Percentiles rank a stretch among this genome's conserved stretches.
phyloP scores from a whole-genome alignment of 2,888 invertebrate genomes.

The Notodonta dromedarius region DNA sequence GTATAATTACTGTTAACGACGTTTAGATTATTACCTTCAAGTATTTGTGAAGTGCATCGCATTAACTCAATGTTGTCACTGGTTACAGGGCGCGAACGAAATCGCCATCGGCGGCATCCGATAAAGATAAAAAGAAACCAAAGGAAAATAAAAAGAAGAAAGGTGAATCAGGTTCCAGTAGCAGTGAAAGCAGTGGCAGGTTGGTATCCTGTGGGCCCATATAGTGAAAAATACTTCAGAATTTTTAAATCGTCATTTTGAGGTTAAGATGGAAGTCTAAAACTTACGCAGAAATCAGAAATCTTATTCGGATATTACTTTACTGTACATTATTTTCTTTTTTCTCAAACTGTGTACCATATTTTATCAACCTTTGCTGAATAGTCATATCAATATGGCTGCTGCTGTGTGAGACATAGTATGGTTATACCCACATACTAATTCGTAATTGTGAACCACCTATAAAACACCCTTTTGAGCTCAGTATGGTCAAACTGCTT shows the following conservation, averaged over 20 bases:
- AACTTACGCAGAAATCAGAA: too few relatives aligned
- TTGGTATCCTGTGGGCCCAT: conserved; percentile 35
- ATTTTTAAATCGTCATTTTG: not conserved
- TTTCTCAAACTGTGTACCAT: too few relatives aligned
- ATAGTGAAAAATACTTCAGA: not conserved
- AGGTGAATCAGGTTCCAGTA: conserved; percentile 90
- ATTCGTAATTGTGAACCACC: too few relatives aligned
- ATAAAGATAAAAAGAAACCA: conserved; percentile 89
- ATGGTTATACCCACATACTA: too few relatives aligned
- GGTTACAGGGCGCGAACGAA: conserved; percentile 89
- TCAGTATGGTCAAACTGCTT: too few relatives aligned
- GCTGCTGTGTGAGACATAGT: too few relatives aligned
- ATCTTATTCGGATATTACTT: too few relatives aligned
- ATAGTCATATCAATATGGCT: too few relatives aligned
- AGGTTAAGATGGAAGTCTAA: conserved; percentile 1
- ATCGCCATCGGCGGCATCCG: conserved; percentile 87
- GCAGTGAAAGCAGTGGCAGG: conserved; percentile 92
- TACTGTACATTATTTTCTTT: too few relatives aligned
- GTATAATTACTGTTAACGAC: not conserved
- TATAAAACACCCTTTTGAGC: too few relatives aligned
- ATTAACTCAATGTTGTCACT: conserved; percentile 9
- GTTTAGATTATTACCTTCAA: not conserved
- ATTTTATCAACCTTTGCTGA: too few relatives aligned
- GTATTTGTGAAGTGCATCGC: not conserved
- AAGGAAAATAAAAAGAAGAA: conserved; percentile 86